phyloP scores from a whole-genome alignment of 2,113 vertebrate species.

The Pterocles gutturalis region DNA sequence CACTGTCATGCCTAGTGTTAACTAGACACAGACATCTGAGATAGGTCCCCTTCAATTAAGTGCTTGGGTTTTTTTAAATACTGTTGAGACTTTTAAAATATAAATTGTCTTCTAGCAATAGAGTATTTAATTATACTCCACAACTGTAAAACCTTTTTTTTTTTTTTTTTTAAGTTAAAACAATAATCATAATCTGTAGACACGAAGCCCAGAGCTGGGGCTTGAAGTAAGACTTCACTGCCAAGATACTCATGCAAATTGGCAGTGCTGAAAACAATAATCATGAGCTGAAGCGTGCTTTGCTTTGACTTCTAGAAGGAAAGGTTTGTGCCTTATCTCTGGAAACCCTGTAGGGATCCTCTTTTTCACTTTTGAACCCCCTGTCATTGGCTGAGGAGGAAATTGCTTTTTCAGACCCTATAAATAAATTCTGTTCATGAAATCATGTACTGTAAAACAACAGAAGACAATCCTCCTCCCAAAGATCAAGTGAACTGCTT shows the following conservation, averaged over 20 bases:
- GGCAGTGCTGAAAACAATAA: background rate
- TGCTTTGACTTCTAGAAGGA: background rate
- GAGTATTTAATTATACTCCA: background rate
- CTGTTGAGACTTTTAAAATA: background rate
- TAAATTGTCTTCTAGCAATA: background rate
- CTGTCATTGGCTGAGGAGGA: background rate
- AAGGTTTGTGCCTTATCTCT: background rate
- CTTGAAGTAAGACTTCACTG: background rate
- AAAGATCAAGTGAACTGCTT: background rate
- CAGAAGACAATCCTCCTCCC: background rate
- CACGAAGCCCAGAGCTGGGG: background rate
- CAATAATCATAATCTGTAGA: background rate
- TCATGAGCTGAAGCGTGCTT: background rate
- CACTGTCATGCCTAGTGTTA: background rate
- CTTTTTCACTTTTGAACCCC: background rate
- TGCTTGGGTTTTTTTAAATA: background rate
- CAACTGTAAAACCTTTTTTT: background rate
- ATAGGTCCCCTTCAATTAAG: background rate
- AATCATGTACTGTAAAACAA: background rate
- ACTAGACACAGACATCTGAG: background rate
- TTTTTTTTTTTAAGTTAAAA: background rate
- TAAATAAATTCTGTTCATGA: background rate
- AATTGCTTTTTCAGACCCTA: conserved; percentile 7
- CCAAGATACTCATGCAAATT: background rate
- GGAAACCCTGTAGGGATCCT: background rate